phyloP scores from a whole-genome alignment of 1,140 invertebrate genomes.

The Heliconius hewitsoni region DNA sequence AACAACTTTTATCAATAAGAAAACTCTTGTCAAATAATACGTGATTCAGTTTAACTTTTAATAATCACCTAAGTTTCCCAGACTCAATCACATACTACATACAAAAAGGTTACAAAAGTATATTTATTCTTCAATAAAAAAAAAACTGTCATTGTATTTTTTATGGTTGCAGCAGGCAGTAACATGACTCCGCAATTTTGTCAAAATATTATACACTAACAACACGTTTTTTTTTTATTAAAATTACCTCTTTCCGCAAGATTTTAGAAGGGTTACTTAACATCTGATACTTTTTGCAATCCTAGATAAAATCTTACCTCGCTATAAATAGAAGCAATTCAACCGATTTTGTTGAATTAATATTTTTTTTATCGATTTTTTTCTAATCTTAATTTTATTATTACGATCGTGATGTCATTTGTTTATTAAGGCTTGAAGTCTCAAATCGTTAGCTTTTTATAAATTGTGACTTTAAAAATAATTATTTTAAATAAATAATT shows the following conservation, averaged over 20 bases:
- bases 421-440: neutral
- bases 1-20: neutral
- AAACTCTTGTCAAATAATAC: neutral
- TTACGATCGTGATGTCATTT: neutral
- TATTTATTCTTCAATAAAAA: constrained; percentile 13
- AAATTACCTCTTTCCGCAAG: constrained; percentile 56
- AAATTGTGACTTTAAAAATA: neutral
- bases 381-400: neutral
- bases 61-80: neutral
- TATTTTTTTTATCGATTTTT: neutral
- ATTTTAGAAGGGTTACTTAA: constrained; percentile 51
- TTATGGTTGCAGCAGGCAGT: constrained; percentile 42
- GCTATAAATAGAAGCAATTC: neutral
- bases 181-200: constrained; percentile 74
- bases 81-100: neutral
- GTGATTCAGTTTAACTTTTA: neutral
- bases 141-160: constrained; percentile 28
- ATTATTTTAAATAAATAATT: neutral
- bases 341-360: neutral
- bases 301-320: constrained; percentile 53
- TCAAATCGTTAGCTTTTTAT: neutral
- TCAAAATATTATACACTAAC: constrained; percentile 74
- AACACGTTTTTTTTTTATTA: constrained; percentile 52
- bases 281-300: constrained; percentile 58
- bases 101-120: neutral